These are phyloP conservation scores for Phorcus lineatus DNA, from an alignment of 2,888 invertebrate species.

Conservation along the genomic window DNA sequence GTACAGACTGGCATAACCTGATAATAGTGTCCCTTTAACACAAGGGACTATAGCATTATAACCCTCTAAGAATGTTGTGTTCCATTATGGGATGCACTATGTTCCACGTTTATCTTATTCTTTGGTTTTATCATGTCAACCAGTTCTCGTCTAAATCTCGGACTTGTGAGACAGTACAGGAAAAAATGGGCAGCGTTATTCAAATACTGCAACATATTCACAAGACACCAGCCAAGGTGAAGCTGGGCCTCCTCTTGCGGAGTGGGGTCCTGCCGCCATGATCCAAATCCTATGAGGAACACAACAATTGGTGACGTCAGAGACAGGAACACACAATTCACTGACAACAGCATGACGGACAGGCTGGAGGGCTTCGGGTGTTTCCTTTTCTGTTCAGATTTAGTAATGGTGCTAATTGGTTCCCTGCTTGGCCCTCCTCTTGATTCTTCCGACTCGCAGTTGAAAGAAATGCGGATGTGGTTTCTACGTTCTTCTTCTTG, in stretches of 20 bases:
- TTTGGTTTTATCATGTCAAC: conserved; percentile 37
- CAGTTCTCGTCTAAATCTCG: conserved; percentile 57
- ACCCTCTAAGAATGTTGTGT: no score
- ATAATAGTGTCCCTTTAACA: no score
- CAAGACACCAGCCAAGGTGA: conserved; percentile 58
- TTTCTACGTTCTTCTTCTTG: neutral
- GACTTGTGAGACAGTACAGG: conserved; percentile 63
- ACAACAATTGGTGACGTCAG: conserved; percentile 61
- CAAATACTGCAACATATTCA: conserved; percentile 62
- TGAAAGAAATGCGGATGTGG: neutral
- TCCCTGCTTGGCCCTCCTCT: neutral
- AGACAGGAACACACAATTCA: conserved; percentile 58
- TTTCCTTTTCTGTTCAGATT: neutral
- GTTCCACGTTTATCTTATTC: conserved; percentile 17
- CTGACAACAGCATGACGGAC: conserved; percentile 55
- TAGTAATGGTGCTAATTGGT: neutral
- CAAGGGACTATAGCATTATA: no score
- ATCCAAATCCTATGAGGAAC: conserved; percentile 57
- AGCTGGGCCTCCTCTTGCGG: conserved; percentile 44
- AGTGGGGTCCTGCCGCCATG: conserved; percentile 42
- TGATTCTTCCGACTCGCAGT: neutral
- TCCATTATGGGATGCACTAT: neutral
- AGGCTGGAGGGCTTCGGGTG: conserved; percentile 44
- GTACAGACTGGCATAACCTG: no score
- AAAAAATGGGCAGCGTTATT: conserved; percentile 65